Percentiles rank a stretch among this genome's conserved stretches.
Evolutionary conservation across 2,113 vertebrate species (phyloP).

Genomic region (Puffinus mauretanicus): DNA sequence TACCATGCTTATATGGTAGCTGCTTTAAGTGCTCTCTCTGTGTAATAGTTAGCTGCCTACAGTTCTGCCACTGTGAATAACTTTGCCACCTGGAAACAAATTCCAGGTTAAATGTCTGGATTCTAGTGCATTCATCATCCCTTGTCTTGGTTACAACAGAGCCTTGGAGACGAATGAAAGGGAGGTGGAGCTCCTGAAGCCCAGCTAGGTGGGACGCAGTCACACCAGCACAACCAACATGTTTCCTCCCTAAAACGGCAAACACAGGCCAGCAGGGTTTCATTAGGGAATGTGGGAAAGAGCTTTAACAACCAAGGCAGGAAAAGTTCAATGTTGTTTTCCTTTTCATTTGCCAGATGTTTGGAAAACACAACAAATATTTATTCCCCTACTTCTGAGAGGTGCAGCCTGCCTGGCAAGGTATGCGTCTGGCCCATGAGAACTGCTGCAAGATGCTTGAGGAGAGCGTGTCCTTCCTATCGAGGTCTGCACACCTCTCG

Average conservation of each 20-base stretch:
- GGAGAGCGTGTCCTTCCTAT: neutral
- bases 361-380: neutral
- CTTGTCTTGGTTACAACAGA: neutral
- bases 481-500: neutral
- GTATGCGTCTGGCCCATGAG: fast-evolving
- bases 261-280: neutral
- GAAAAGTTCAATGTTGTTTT: neutral
- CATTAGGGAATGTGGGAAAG: neutral
- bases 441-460: neutral
- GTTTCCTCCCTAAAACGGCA: neutral
- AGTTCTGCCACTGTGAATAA: neutral
- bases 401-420: neutral
- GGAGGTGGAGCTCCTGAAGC: neutral
- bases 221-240: neutral
- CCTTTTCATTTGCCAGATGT: conserved; percentile 26
- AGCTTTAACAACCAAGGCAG: neutral
- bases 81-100: neutral
- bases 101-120: neutral
- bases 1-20: neutral
- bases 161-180: neutral
- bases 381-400: neutral
- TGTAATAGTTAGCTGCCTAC: neutral
- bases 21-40: neutral
- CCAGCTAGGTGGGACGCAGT: neutral
- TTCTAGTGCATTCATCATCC: neutral